Evolutionary conservation across 2,888 invertebrate genomes (phyloP).

Genomic region (Eupelmus urozonus): DNA sequence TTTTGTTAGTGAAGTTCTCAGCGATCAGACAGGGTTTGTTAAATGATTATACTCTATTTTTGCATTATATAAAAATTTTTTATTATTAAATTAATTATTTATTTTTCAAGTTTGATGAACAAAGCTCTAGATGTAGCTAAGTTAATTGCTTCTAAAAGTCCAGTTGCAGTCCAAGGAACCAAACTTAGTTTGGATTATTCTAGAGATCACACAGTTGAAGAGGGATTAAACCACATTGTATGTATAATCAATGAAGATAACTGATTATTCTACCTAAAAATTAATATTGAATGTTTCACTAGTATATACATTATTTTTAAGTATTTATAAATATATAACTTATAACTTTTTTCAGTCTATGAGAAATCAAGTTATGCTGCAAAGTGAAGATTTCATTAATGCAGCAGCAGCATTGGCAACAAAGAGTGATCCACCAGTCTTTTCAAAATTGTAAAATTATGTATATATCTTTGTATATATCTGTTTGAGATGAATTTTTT

Average conservation of each 20-base stretch:
- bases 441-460: conserved; percentile 86
- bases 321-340: conserved; percentile 55
- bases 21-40: conserved; percentile 83
- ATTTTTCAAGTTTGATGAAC: conserved; percentile 82
- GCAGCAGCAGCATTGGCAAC: conserved; percentile 87
- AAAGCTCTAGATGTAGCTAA: conserved; percentile 87
- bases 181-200: conserved; percentile 92
- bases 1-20: conserved; percentile 87
- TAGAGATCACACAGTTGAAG: conserved; percentile 90
- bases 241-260: conserved; percentile 74
- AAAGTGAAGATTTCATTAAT: conserved; percentile 92
- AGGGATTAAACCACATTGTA: conserved; percentile 94
- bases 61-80: conserved; percentile 1
- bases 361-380: conserved; percentile 91
- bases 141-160: conserved; percentile 91
- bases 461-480: conserved; percentile 21
- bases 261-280: conserved; percentile 68
- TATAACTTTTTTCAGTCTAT: conserved; percentile 81
- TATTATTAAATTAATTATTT: conserved; percentile 7
- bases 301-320: conserved; percentile 21
- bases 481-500: not conserved
- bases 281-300: conserved; percentile 49
- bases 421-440: conserved; percentile 85
- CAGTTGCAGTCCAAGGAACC: conserved; percentile 95
- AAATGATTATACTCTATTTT: not conserved